Evolutionary conservation across 2,113 vertebrate species (phyloP).

Genomic region (Gadus macrocephalus): DNA sequence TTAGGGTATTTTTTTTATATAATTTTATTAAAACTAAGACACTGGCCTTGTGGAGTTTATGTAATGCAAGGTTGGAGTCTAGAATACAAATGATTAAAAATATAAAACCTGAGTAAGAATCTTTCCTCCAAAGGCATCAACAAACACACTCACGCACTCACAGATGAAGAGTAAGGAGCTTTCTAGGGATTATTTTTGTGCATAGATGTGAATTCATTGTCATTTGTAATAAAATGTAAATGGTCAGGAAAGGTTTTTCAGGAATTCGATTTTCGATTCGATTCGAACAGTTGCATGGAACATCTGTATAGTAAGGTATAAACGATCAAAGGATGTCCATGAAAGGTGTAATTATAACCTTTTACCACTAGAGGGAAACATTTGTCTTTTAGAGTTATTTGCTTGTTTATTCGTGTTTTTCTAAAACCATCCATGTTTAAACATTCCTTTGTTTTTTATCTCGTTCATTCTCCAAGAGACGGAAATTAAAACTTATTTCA

Average conservation of each 20-base stretch:
- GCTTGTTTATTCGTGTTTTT: background rate
- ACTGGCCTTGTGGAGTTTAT: conserved; percentile 21
- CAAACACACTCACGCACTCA: too few species aligned
- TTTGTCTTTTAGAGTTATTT: background rate
- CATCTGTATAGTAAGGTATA: background rate
- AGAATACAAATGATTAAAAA: background rate
- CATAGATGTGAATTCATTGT: conserved; percentile 14
- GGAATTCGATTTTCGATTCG: background rate
- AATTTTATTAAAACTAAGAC: too few species aligned
- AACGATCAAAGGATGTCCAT: background rate
- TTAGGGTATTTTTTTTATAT: too few species aligned
- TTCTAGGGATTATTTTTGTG: conserved; percentile 22
- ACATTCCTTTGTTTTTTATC: too few species aligned
- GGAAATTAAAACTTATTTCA: too few species aligned
- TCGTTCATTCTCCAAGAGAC: too few species aligned
- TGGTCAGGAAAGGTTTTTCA: background rate
- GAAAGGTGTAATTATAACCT: conserved; percentile 1
- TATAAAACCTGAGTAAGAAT: background rate
- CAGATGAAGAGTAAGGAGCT: background rate
- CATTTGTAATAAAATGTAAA: conserved; percentile 18
- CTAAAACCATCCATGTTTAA: too few species aligned
- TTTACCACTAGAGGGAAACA: conserved; percentile 52
- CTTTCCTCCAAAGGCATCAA: too few species aligned
- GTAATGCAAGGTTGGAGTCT: conserved; percentile 2
- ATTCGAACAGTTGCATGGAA: background rate